A percentile compares a stretch with the other conserved stretches of the same genome.
These are phyloP conservation scores for Andrena minutula DNA, from an alignment of 2,888 invertebrate species.

Conservation along the genomic window DNA sequence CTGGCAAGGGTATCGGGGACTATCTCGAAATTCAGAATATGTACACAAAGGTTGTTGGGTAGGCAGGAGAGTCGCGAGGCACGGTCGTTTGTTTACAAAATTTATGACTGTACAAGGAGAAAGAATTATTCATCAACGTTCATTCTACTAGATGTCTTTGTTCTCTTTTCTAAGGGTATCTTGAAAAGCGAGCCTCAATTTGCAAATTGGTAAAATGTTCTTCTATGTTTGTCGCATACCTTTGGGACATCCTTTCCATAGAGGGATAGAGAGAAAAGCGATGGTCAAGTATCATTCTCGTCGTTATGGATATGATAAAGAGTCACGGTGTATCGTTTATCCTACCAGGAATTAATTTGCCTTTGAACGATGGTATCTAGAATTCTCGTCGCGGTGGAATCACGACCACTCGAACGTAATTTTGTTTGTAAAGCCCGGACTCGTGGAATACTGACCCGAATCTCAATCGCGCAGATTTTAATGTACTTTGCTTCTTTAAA, in stretches of 20 bases:
- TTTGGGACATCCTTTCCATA: neutral
- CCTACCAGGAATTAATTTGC: neutral
- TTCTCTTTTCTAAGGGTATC: too few species aligned
- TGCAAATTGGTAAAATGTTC: too few species aligned
- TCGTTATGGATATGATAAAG: slow-evolving; percentile 16
- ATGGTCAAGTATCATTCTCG: slow-evolving; percentile 34
- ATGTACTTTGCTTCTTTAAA: neutral
- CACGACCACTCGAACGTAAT: slow-evolving; percentile 37
- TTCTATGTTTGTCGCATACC: too few species aligned
- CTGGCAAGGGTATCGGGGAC: too few species aligned
- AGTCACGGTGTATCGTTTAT: slow-evolving; percentile 1
- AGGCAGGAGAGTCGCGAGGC: too few species aligned
- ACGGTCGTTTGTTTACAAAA: too few species aligned
- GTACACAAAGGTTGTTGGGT: too few species aligned
- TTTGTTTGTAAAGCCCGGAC: slow-evolving; percentile 6
- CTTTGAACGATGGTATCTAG: neutral
- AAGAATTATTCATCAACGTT: too few species aligned
- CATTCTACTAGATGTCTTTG: too few species aligned
- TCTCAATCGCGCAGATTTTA: slow-evolving; percentile 9
- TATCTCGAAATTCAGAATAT: too few species aligned
- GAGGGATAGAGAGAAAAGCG: slow-evolving; percentile 30
- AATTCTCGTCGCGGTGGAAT: neutral
- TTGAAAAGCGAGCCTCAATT: too few species aligned
- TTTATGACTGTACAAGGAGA: too few species aligned
- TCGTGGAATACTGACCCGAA: slow-evolving; percentile 23